Base-by-base conservation (phyloP, 2,797 vertebrate species). In the Craterocephalus amniculus region DNA sequence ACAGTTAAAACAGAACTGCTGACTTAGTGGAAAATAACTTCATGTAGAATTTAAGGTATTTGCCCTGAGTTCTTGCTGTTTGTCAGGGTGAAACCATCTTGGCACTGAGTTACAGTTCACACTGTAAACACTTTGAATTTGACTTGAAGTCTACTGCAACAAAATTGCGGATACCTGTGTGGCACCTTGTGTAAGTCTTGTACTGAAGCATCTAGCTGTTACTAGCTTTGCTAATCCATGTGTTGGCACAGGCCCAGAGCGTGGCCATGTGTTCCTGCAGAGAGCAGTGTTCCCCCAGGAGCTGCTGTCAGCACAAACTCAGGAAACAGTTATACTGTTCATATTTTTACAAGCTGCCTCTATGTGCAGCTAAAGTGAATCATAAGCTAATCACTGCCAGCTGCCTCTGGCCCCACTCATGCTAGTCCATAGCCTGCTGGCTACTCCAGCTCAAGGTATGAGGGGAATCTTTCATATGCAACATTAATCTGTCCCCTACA, bases 251-350 rank as follows among this genome's bases (percentile, higher is more conserved):
- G 73, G 75, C 90, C 92, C 78, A 93, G 86, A 87, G 86, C 86
- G 61, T 86, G 78, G 90, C 93, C 94, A 95, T 94, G 92, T 95
- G 95, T 95, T 96, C 94, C 92, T 94, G 92, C 84, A 91, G 93
- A 95, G 92, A 93, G 93, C 93, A 87, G 70, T 85, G 73, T 78
- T 90, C 95, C 93, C 93, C 38, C 0, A 91, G 93, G 95, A 95
- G 85, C 94, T 94, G 94, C 96, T 97, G 95, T 97, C 96, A 97
- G 95, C 96, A 95, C 94, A 92, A 93, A 94, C 94, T 96, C 95
- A 96, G 95, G 95, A 96, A 97, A 96, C 95, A 96, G 94, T 96
- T 95, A 95, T 90, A 94, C 94, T 74, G 87, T 95, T 97, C 94
- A 94, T 95, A 94, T 95, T 94, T 93, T 95, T 90, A 95, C 94